Evolutionary conservation across 2,888 invertebrate genomes (phyloP), one percentile per base, ranked within the genome.

Genomic region (Stratiomys singularior): DNA sequence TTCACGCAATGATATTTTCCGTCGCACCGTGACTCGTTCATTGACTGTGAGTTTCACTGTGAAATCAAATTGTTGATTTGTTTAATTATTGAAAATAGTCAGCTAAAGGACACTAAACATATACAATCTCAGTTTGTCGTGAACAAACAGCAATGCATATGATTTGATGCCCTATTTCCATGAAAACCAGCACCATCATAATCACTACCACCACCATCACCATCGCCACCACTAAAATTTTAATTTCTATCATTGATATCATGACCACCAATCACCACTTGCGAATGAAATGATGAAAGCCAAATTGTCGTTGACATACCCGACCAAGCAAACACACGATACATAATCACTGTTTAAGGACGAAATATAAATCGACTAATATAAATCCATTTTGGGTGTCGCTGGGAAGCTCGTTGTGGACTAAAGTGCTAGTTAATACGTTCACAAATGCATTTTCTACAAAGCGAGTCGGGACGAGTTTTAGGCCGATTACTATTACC

Each of bases 81-180:
- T 23, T 60, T 60, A 60, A 23, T 60, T 60, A 13, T 21, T n/a
- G 21, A 18, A 52, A 18, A 9, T 13, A 15, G 3, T 11, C 9
- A n/a, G n/a, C 13, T 28, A 15, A 15, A 64, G 64, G 30, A 64
- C 28, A 64, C 15, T 5, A 37, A 52, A 72, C 30, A 44, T 56
- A 72, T 72, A 56, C 71, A 72, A 56, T 72, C 28, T 56, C 71
- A 52, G 71, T 72, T 56, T 72, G 71, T n/a, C n/a, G n/a, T 2
- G 9, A 13, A 72, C 71, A 72, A 72, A 52, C 56, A 72, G 71
- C 71, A 72, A 72, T 72, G 71, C 25, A 56, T 28, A 64, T 64
- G 28, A 60, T 28, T 64, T 21, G 15, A 28, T 27, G 64, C n/a
- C 64, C 64, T 30, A 64, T 66, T 66, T 18, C 66, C 18, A 63